phyloP scores from a whole-genome alignment of 2,888 invertebrate genomes.

The Hirtodrosophila confusa region DNA sequence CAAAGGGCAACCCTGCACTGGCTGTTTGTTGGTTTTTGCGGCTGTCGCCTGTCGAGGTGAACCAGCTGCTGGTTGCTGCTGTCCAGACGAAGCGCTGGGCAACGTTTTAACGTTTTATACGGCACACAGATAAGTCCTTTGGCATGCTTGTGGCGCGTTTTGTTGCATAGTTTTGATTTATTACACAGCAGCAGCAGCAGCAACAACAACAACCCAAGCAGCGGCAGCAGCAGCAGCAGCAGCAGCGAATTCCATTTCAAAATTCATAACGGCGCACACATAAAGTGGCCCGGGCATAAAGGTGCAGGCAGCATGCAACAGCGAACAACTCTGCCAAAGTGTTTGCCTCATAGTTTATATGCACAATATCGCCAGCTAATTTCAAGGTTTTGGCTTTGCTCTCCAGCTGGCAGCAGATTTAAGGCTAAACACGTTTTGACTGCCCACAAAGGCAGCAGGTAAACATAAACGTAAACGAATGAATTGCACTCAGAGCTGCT shows the following conservation, averaged over 20 bases:
- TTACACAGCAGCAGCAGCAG: slow-evolving; percentile 58
- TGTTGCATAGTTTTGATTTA: slow-evolving; percentile 79
- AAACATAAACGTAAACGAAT: slow-evolving; percentile 12
- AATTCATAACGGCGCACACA: slow-evolving; percentile 69
- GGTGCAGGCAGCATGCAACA: slow-evolving; percentile 32
- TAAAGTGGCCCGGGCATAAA: slow-evolving; percentile 50
- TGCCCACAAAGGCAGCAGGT: slow-evolving; percentile 12
- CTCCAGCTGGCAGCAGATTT: slow-evolving; percentile 1
- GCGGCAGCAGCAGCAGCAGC: slow-evolving; percentile 42
- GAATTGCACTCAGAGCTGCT: slow-evolving; percentile 27
- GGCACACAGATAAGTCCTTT: slow-evolving; percentile 73
- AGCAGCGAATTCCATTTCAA: slow-evolving; percentile 70
- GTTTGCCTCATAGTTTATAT: slow-evolving; percentile 40
- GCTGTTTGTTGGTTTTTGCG: slow-evolving; percentile 61
- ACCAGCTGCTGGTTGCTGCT: slow-evolving; percentile 50
- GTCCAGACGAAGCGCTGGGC: slow-evolving; percentile 30
- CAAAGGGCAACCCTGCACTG: slow-evolving; percentile 19
- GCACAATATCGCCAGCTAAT: slow-evolving; percentile 50
- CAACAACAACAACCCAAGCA: slow-evolving; percentile 21
- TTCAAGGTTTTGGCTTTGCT: slow-evolving; percentile 21
- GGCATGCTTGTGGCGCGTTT: slow-evolving; percentile 74
- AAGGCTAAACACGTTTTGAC: slow-evolving; percentile 31
- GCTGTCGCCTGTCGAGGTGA: slow-evolving; percentile 63
- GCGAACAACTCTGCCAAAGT: slow-evolving; percentile 33
- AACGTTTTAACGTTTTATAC: slow-evolving; percentile 63